Conservation (phyloP, 2,797 vertebrate genomes). For the Prunella strophiata region DNA sequence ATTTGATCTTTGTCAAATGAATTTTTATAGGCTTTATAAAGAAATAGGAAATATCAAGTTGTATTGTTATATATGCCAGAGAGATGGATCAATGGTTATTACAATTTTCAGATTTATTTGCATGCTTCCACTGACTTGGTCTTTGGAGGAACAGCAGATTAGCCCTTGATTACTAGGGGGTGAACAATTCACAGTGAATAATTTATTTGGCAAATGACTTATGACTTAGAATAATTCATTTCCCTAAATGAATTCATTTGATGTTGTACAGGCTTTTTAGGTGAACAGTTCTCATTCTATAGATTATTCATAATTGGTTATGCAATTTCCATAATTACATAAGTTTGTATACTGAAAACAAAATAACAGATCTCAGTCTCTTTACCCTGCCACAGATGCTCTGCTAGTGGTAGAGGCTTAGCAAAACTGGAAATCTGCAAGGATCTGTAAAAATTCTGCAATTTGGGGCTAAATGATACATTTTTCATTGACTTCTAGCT, state of each 20-base stretch:
- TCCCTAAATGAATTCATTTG: background rate
- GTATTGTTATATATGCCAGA: background rate
- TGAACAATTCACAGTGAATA: constrained; percentile 52
- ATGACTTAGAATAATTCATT: constrained; percentile 34
- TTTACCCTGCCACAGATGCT: background rate
- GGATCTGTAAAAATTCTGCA: background rate
- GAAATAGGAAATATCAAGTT: background rate
- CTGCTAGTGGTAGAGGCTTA: background rate
- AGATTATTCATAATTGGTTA: constrained; percentile 31
- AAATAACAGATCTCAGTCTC: background rate
- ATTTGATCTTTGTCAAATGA: background rate
- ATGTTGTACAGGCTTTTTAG: background rate
- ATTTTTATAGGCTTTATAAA: background rate
- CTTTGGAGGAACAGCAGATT: constrained; percentile 41
- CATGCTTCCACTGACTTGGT: background rate
- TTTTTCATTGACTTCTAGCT: background rate
- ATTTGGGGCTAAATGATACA: background rate
- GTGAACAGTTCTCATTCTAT: constrained; percentile 19
- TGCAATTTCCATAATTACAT: constrained; percentile 4
- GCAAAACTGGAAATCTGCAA: background rate
- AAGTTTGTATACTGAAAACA: background rate
- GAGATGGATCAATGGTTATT: constrained; percentile 6
- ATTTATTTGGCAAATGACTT: constrained; percentile 48
- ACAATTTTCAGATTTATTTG: constrained; percentile 29
- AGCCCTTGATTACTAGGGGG: constrained; percentile 23